Base-by-base conservation (phyloP, 64 coral and sea anemone genomes). In the Pocillopora damicornis region DNA sequence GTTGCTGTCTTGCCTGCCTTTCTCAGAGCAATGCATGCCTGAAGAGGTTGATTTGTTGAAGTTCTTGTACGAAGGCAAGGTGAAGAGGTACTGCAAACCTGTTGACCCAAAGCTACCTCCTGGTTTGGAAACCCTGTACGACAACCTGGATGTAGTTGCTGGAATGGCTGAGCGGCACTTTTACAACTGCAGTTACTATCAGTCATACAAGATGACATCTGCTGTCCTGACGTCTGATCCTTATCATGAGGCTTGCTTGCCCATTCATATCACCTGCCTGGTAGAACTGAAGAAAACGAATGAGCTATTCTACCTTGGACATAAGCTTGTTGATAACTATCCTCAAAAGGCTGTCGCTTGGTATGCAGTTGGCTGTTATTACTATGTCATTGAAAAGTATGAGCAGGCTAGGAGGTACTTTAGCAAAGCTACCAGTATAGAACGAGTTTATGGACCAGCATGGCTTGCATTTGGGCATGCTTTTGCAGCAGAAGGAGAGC, bases 391-490 rank as follows among this genome's bases (percentile, higher is more conserved):
- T 76, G 93, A 92, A 82, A 99, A 99, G 82, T 95, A 99, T 62
- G 97, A 99, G 59, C 90, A 93, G 15, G 93, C 97, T 37, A 61
- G 97, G 15, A 92, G 97, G 88, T 99, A 95, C 74, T 99, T 99
- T 57, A 95, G 97, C 64, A 99, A 99, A 92, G 93, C 93, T 35
- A 95, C 97, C 74, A 88, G 69, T 18, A 61, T 99, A 35, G 97
- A 99, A 34, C 84, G 83, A 10, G 79, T 91, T 23, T 99, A 93
- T 95, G 97, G 97, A 35, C 90, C 90, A 61, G 97, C 97, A 68
- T 99, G 97, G 97, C 91, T 99, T 88, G 97, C 88, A 80, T 99
- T 99, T 95, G 97, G 97, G 26, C 97, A 99, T 62, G 89, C 97
- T 1, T 99, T 99, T 91, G 97, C 97, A 12, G 93, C 90, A 63